phyloP scores from a whole-genome alignment of 2,888 invertebrate species.

The Agrochola lychnidis region DNA sequence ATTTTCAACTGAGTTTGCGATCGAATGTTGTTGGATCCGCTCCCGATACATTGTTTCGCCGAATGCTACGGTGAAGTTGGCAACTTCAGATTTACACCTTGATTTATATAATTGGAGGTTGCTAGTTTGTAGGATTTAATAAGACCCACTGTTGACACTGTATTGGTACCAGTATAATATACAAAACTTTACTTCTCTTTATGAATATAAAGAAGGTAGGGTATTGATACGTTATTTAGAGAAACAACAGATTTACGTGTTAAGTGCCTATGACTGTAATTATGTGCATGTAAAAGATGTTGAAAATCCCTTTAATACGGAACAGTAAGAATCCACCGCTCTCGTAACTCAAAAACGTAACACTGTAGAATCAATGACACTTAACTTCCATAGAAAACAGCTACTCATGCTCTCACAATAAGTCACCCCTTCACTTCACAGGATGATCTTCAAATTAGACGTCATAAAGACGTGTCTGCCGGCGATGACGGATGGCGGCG shows the following conservation, averaged over 20 bases:
- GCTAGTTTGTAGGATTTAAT: conserved; percentile 40
- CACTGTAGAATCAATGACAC: conserved; percentile 61
- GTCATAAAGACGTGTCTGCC: conserved; percentile 84
- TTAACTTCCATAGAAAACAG: conserved; percentile 73
- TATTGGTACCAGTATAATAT: not conserved
- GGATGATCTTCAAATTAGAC: conserved; percentile 87
- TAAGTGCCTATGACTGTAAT: not conserved
- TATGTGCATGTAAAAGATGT: not conserved
- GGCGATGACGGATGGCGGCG: conserved; percentile 86
- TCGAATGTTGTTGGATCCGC: conserved; percentile 67
- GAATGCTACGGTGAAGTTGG: conserved; percentile 69
- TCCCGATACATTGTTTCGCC: conserved; percentile 72
- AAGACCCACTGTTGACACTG: conserved; percentile 16
- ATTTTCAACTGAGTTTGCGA: conserved; percentile 77
- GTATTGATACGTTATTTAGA: not conserved
- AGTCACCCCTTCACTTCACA: conserved; percentile 82
- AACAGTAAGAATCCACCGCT: conserved; percentile 1
- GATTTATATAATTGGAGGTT: conserved; percentile 60
- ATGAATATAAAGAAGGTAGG: not conserved
- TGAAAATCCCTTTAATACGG: conserved; percentile 6
- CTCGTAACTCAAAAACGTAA: conserved; percentile 49
- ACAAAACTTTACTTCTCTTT: not conserved
- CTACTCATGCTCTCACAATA: conserved; percentile 84
- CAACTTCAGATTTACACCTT: conserved; percentile 70
- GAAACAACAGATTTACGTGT: not conserved